Percentiles rank a stretch among this genome's conserved stretches.
Conservation (phyloP, 1,140 invertebrate genomes). For the Drosophila ohnishii region DNA sequence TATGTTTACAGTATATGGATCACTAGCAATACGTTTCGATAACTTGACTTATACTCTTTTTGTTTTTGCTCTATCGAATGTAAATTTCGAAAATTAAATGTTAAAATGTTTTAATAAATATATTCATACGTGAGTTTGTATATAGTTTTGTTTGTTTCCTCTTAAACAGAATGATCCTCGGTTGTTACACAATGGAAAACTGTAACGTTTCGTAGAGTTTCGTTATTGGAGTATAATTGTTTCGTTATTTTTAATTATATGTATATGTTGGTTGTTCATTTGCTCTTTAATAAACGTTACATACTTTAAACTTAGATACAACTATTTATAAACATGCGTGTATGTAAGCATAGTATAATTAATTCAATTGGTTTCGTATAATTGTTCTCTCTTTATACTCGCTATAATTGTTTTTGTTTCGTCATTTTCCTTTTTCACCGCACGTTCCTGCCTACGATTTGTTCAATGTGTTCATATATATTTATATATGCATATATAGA, state of each 20-base stretch:
- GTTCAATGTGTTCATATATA: conserved; percentile 78
- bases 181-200: conserved; percentile 62
- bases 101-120: conserved; percentile 47
- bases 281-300: conserved; percentile 60
- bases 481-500: conserved; percentile 60
- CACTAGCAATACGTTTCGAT: conserved; percentile 44
- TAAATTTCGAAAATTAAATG: conserved; percentile 42
- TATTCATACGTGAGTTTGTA: conserved; percentile 40
- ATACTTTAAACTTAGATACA: conserved; percentile 66
- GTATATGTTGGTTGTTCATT: conserved; percentile 33
- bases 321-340: conserved; percentile 49
- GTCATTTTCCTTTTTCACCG: conserved; percentile 75
- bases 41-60: conserved; percentile 33
- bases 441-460: conserved; percentile 83
- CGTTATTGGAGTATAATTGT: conserved; percentile 72
- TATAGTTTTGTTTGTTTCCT: conserved; percentile 32
- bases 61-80: conserved; percentile 27
- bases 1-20: conserved; percentile 48
- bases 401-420: conserved; percentile 72
- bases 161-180: conserved; percentile 43
- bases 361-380: conserved; percentile 78
- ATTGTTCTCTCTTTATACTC: conserved; percentile 67
- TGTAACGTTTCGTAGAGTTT: conserved; percentile 69
- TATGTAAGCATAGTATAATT: conserved; percentile 71
- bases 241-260: conserved; percentile 58